phyloP scores from a whole-genome alignment of 2,797 vertebrate species.

The Darevskia nairensis region DNA sequence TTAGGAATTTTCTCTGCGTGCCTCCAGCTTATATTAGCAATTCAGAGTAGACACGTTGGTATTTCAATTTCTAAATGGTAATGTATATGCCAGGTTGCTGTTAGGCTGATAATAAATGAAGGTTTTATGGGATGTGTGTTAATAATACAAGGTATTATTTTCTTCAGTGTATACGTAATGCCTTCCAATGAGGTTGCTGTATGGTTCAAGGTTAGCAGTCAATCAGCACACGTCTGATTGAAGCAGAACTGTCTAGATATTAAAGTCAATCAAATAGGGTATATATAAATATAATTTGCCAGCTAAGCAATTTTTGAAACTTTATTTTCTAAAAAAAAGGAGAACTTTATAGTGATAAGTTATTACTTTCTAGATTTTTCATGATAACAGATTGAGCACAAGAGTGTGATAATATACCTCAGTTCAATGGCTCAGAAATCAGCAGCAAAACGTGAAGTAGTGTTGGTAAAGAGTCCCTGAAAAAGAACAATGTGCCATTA shows the following conservation, averaged over 20 bases:
- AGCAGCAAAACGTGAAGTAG: constrained; percentile 20
- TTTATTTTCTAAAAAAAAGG: constrained; percentile 21
- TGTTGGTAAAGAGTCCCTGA: constrained; percentile 30
- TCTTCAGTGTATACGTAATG: constrained; percentile 53
- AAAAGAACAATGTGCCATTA: constrained; percentile 41
- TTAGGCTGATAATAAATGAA: constrained; percentile 55
- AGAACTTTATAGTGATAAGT: constrained; percentile 36
- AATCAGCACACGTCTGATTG: constrained; percentile 55
- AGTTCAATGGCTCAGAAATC: constrained; percentile 50
- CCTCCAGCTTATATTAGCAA: constrained; percentile 60
- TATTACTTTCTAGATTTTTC: constrained; percentile 40
- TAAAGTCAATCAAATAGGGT: constrained; percentile 56
- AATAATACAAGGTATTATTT: constrained; percentile 66
- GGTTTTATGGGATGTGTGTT: constrained; percentile 61
- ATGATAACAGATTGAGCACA: constrained; percentile 7
- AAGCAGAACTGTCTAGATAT: constrained; percentile 55
- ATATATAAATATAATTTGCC: constrained; percentile 47
- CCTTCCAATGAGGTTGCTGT: constrained; percentile 52
- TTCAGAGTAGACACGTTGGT: constrained; percentile 59
- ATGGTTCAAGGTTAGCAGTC: constrained; percentile 55
- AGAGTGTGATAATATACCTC: constrained; percentile 22
- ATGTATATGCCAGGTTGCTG: constrained; percentile 47
- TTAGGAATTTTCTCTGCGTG: constrained; percentile 61
- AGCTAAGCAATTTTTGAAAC: constrained; percentile 60
- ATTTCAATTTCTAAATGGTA: constrained; percentile 67